Evolutionary conservation across 2,888 invertebrate genomes (phyloP).

Genomic region (Tortrix viridana): DNA sequence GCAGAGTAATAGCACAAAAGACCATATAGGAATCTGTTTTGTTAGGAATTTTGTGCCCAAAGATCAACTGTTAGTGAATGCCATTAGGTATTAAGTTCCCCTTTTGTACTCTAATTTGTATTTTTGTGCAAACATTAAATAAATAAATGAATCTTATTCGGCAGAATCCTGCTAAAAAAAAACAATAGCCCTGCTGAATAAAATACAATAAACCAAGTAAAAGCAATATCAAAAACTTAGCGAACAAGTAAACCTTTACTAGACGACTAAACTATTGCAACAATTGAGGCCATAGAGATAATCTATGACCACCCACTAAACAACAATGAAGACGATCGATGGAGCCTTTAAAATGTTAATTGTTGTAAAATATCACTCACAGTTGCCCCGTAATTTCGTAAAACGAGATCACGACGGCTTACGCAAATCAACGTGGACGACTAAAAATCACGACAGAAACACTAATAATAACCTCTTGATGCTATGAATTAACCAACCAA

Average conservation of each 20-base stretch:
- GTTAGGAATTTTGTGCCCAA: no score
- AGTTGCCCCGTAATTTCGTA: constrained; percentile 46
- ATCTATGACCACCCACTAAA: constrained; percentile 31
- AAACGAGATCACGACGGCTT: constrained; percentile 54
- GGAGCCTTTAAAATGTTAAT: constrained; percentile 43
- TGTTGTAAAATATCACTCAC: constrained; percentile 50
- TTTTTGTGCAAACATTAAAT: no score
- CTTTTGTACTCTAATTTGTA: no score
- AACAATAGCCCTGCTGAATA: no score
- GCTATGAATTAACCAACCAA: constrained; percentile 45
- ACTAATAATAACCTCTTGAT: constrained; percentile 50
- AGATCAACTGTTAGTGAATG: no score
- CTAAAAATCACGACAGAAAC: constrained; percentile 57
- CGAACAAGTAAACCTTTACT: constrained; percentile 16
- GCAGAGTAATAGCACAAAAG: fast-evolving
- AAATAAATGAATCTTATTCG: no score
- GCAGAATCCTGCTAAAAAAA: no score
- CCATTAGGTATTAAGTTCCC: no score
- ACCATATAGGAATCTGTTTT: no score
- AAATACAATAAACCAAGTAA: no score
- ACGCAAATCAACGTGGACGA: constrained; percentile 44
- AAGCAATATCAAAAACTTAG: not conserved
- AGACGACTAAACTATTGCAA: constrained; percentile 28
- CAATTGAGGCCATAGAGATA: constrained; percentile 29
- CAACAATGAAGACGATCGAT: constrained; percentile 42